phyloP scores from a whole-genome alignment of 2,113 vertebrate species.

The Orthonyx spaldingii region DNA sequence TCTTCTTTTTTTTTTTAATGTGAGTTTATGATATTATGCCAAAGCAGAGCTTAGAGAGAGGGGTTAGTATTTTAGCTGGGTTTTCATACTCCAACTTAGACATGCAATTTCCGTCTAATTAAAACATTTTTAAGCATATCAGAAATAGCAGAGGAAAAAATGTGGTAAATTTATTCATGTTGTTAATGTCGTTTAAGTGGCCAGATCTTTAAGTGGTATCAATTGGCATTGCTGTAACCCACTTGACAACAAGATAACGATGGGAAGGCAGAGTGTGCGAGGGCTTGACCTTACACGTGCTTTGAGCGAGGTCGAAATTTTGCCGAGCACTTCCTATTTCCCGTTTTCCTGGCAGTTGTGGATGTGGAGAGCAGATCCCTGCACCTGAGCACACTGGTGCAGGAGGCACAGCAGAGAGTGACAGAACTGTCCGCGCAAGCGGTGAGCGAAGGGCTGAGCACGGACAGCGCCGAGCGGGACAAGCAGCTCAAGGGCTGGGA shows the following conservation, averaged over 20 bases:
- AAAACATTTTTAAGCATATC: not conserved
- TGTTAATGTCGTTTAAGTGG: not conserved
- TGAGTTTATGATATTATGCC: not conserved
- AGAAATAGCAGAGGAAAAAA: not conserved
- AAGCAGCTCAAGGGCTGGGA: constrained; percentile 91
- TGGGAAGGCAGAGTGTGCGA: not conserved
- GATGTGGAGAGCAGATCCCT: constrained; percentile 81
- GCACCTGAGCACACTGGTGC: constrained; percentile 81
- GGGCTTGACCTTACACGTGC: not conserved
- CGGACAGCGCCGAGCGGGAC: constrained; percentile 84
- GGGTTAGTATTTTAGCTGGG: not conserved
- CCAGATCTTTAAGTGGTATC: not conserved
- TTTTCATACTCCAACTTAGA: not conserved
- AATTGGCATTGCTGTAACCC: not conserved
- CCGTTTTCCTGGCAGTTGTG: constrained; percentile 72
- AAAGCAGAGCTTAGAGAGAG: not conserved
- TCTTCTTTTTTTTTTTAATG: not conserved
- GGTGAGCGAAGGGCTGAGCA: constrained; percentile 75
- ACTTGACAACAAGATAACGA: no score
- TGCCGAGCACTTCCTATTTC: not conserved
- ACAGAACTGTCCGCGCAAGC: constrained; percentile 80
- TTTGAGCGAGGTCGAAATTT: not conserved
- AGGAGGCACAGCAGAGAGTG: constrained; percentile 86
- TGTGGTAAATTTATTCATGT: not conserved
- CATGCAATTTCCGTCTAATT: not conserved